These are phyloP conservation scores for Macroglossus sobrinus DNA, from an alignment of 2,113 vertebrate species.

Conservation along the genomic window DNA sequence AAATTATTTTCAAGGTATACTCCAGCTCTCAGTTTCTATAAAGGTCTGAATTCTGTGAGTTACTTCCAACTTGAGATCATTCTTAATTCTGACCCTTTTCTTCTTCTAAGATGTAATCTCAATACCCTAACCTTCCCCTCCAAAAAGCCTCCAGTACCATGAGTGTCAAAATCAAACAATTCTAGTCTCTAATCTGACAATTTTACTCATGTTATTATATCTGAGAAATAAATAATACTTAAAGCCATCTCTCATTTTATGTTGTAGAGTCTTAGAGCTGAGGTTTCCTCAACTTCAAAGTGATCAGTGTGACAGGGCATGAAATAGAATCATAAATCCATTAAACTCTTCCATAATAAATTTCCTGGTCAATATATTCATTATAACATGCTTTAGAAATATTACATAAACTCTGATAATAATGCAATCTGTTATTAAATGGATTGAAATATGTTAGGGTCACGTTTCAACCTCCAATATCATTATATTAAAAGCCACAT, in stretches of 20 bases:
- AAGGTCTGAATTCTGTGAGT: neutral
- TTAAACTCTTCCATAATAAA: neutral
- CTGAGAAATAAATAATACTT: neutral
- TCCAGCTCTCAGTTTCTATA: neutral
- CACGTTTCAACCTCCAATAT: neutral
- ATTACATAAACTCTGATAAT: neutral
- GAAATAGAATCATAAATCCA: neutral
- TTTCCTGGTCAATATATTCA: neutral
- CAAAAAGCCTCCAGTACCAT: neutral
- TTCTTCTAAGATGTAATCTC: neutral
- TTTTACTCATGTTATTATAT: neutral
- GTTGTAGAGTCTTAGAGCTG: neutral
- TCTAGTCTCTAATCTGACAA: neutral
- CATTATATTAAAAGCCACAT: neutral
- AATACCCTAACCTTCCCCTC: neutral
- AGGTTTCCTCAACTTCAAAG: neutral
- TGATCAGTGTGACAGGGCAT: neutral
- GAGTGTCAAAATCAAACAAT: neutral
- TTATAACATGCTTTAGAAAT: neutral
- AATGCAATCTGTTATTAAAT: constrained; percentile 25
- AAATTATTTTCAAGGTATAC: neutral
- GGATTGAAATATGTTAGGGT: neutral
- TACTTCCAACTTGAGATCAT: neutral
- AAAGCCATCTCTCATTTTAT: neutral
- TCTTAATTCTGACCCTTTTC: neutral